These are phyloP conservation scores for Botia kubotai DNA, from an alignment of 2,797 vertebrate species.

Conservation along the genomic window DNA sequence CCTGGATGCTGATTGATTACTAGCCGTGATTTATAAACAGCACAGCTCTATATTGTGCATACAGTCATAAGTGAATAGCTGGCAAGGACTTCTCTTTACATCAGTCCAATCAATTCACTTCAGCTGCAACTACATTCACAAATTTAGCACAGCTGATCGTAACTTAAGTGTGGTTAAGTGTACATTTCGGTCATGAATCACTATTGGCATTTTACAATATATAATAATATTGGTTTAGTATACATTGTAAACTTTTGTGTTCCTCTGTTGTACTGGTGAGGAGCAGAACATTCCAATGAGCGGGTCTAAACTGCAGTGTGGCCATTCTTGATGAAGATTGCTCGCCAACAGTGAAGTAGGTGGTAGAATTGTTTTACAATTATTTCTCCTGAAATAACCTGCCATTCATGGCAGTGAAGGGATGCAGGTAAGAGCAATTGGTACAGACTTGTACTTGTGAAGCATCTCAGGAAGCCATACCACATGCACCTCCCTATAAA, in stretches of 20 bases:
- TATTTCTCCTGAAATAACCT: slow-evolving; percentile 59
- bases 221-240: background rate
- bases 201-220: background rate
- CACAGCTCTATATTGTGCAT: too few species aligned
- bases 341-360: slow-evolving; percentile 57
- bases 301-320: background rate
- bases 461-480: slow-evolving; percentile 21
- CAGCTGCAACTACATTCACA: too few species aligned
- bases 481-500: slow-evolving; percentile 1
- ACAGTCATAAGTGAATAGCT: too few species aligned
- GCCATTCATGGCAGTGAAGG: slow-evolving; percentile 51
- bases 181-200: background rate
- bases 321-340: slow-evolving; percentile 45
- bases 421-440: slow-evolving; percentile 54
- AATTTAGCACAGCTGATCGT: too few species aligned
- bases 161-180: too few species aligned
- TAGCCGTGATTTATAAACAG: too few species aligned
- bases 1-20: too few species aligned
- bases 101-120: too few species aligned
- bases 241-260: background rate
- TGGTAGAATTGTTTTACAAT: slow-evolving; percentile 51
- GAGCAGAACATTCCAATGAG: background rate
- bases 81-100: too few species aligned
- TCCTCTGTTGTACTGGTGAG: background rate
- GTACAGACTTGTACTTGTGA: slow-evolving; percentile 54